Base-by-base conservation (phyloP, 2,113 vertebrate genomes). In the Tachysurus fulvidraco region DNA sequence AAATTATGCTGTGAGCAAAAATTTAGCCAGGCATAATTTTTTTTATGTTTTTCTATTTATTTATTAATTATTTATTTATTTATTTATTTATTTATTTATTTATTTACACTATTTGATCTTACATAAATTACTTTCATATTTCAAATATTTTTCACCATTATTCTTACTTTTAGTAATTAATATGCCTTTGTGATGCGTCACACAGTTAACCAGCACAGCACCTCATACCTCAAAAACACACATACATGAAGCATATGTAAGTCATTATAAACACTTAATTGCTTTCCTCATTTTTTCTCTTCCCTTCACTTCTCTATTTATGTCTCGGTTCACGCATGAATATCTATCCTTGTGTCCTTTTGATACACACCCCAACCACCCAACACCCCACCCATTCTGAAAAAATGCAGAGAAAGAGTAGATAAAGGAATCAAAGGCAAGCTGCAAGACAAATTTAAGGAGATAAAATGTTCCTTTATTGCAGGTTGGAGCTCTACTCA, bases 401-500 rank as follows among this genome's bases (percentile, higher is more conserved):
- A 97, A 98, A 96, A 95, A 95, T 96, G 95, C 93, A 86, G 83
- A 86, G 83, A 86, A 82, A 62, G 69, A 83, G 81, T 74, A 65
- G 82, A 76, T 77, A 57, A 85, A 28, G 76, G 71, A 89, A 81
- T 88, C 88, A 90, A 89, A 86, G 80, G 67, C n/a, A 85, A 81
- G 83, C 74, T 7, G 67, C 81, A 71, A 74, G 64, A 88, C 85
- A 73, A 86, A 95, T 94, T 97, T 96, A 97, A 97, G 95, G 95
- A 95, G 97, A 99, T 98, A 96, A 96, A 96, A 97, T 98, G 97
- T 95, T 96, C 95, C 95, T 97, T 98, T 96, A 97, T 96, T 97
- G 97, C 95, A 95, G 95, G 96, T 94, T 96, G 94, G 94, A 97
- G 96, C 95, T 93, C 94, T 93, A 94, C 95, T 96, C 94, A 95